These are phyloP conservation scores for Polyommatus iphigenia DNA, from an alignment of 2,888 invertebrate genomes.

Conservation along the genomic window DNA sequence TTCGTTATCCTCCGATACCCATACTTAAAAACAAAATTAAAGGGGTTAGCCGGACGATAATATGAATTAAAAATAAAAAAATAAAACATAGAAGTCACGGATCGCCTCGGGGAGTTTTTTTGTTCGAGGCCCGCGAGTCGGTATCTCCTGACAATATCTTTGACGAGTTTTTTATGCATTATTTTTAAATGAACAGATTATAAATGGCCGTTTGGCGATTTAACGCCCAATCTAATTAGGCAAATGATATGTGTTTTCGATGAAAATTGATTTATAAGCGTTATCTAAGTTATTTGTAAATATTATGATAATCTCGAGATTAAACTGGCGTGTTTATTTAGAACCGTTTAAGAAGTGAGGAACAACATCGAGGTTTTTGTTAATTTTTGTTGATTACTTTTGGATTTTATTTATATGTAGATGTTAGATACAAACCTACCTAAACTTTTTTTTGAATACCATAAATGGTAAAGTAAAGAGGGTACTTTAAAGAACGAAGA, in stretches of 20 bases:
- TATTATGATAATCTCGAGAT: slow-evolving; percentile 34
- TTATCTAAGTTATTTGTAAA: slow-evolving; percentile 49
- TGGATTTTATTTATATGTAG: not conserved
- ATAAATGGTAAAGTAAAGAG: too few species aligned
- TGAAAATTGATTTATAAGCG: slow-evolving; percentile 44
- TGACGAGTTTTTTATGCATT: slow-evolving; percentile 79
- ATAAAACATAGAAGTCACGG: slow-evolving; percentile 79
- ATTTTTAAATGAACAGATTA: slow-evolving; percentile 80
- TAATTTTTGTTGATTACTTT: not conserved
- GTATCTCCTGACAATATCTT: slow-evolving; percentile 79
- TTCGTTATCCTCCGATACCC: slow-evolving; percentile 73
- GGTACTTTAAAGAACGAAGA: too few species aligned
- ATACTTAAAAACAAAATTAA: slow-evolving; percentile 81
- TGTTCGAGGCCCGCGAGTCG: slow-evolving; percentile 72
- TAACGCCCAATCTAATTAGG: slow-evolving; percentile 81
- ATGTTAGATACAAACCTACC: too few species aligned
- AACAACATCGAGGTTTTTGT: not conserved
- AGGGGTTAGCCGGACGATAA: slow-evolving; percentile 80
- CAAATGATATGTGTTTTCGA: slow-evolving; percentile 78
- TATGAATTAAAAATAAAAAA: slow-evolving; percentile 81
- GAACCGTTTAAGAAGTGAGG: not conserved
- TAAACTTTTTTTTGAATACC: too few species aligned
- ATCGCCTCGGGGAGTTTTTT: slow-evolving; percentile 77
- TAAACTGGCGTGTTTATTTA: not conserved
- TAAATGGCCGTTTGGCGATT: slow-evolving; percentile 80